phyloP scores from a whole-genome alignment of 2,888 invertebrate species.

The Chymomyza procnemis region DNA sequence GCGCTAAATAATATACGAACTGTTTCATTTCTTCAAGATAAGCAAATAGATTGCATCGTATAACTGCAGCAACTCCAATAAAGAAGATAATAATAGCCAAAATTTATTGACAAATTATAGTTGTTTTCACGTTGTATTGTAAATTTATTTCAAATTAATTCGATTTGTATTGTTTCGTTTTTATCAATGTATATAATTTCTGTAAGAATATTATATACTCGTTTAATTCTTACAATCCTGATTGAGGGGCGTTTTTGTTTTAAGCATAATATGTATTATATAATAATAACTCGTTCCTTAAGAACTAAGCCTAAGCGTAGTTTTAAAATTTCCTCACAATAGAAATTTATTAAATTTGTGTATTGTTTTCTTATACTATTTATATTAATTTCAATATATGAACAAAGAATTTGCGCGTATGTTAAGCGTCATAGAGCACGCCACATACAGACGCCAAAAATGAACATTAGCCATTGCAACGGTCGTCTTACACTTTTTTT shows the following conservation, averaged over 20 bases:
- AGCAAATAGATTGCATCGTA: too few species aligned
- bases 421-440: not conserved
- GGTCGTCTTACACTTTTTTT: not conserved
- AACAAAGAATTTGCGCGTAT: not conserved
- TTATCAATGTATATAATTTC: slow-evolving; percentile 29
- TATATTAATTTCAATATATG: slow-evolving; percentile 10
- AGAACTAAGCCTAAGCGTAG: slow-evolving; percentile 59
- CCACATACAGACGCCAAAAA: not conserved
- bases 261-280: slow-evolving; percentile 40
- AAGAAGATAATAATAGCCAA: too few species aligned
- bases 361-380: slow-evolving; percentile 16
- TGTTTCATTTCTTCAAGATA: too few species aligned
- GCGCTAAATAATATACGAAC: not conserved
- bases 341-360: slow-evolving; percentile 31
- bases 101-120: too few species aligned
- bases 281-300: slow-evolving; percentile 64
- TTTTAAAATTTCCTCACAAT: slow-evolving; percentile 36
- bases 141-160: slow-evolving; percentile 40
- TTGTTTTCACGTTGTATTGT: slow-evolving; percentile 20
- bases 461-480: not conserved
- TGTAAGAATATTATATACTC: slow-evolving; percentile 53
- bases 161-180: slow-evolving; percentile 34
- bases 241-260: slow-evolving; percentile 23
- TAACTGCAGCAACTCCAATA: too few species aligned
- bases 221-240: slow-evolving; percentile 33